These are phyloP conservation scores for Nothoprocta perdicaria DNA, from an alignment of 2,113 vertebrate genomes.

Conservation along the genomic window DNA sequence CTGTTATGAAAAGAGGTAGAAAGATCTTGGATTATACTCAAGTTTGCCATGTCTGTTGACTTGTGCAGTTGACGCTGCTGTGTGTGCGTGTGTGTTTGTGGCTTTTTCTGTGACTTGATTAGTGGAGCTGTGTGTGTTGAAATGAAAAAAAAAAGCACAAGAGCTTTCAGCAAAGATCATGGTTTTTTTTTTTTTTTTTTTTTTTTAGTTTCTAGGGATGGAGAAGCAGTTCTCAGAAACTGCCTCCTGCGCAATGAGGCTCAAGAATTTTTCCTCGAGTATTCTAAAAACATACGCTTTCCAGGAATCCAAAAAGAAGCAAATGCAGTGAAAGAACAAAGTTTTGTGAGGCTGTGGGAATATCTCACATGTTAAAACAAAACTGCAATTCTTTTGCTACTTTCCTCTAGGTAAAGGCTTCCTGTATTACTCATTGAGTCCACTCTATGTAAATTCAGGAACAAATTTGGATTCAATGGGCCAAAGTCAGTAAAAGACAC, in stretches of 20 bases:
- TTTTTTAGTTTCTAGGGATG: slow-evolving; percentile 52
- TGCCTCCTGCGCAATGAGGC: neutral
- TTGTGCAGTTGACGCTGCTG: slow-evolving; percentile 74
- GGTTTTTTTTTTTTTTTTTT: slow-evolving; percentile 76
- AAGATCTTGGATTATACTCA: slow-evolving; percentile 83
- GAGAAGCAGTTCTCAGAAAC: slow-evolving; percentile 35
- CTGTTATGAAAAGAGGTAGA: slow-evolving; percentile 89
- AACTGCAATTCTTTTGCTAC: slow-evolving; percentile 51
- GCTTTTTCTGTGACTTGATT: slow-evolving; percentile 81
- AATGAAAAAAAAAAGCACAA: neutral
- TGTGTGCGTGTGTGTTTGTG: slow-evolving; percentile 65
- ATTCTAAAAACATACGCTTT: neutral
- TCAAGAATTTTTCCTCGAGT: neutral
- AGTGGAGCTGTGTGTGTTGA: slow-evolving; percentile 73
- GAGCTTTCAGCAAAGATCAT: slow-evolving; percentile 74
- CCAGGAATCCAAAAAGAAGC: neutral
- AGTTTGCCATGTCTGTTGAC: slow-evolving; percentile 80
- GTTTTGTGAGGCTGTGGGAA: slow-evolving; percentile 26
- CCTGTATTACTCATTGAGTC: slow-evolving; percentile 62
- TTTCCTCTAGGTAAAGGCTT: slow-evolving; percentile 65
- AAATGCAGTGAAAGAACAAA: slow-evolving; percentile 7
- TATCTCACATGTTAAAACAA: slow-evolving; percentile 47
- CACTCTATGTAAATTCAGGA: slow-evolving; percentile 45
- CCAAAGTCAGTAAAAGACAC: slow-evolving; percentile 52
- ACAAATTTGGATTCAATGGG: slow-evolving; percentile 58